phyloP scores from a whole-genome alignment of 2,113 vertebrate genomes.

The Rhea pennata region DNA sequence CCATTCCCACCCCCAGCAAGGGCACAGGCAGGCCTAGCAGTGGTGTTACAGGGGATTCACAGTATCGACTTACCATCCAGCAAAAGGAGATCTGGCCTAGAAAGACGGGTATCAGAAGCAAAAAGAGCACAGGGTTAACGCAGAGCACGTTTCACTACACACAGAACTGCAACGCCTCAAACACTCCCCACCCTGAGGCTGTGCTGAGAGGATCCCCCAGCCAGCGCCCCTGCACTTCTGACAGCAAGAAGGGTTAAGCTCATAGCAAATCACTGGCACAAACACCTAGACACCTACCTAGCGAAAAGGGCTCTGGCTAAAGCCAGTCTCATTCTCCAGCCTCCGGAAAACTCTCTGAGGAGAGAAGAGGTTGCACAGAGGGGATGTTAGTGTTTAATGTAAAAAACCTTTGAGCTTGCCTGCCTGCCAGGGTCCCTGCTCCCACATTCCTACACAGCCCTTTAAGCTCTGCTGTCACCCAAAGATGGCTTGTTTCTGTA shows the following conservation, averaged over 20 bases:
- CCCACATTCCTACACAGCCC: fast-evolving
- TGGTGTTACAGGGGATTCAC: neutral
- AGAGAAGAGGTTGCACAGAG: conserved; percentile 19
- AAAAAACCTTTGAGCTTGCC: neutral
- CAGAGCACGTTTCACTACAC: neutral
- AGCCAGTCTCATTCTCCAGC: conserved; percentile 98
- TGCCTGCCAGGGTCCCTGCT: neutral
- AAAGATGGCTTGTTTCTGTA: neutral
- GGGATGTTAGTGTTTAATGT: neutral
- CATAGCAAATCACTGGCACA: neutral
- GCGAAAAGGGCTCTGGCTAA: conserved; percentile 94
- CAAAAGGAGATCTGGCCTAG: conserved; percentile 93
- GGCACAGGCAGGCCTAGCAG: neutral
- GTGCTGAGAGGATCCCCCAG: neutral
- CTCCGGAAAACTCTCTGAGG: conserved; percentile 95
- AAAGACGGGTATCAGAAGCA: neutral
- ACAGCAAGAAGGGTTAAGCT: neutral
- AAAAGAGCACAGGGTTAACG: neutral
- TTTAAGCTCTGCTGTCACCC: neutral
- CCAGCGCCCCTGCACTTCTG: neutral
- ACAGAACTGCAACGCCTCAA: neutral
- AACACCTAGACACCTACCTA: conserved; percentile 79
- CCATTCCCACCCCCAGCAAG: neutral
- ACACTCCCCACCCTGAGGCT: fast-evolving
- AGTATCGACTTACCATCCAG: conserved; percentile 90